Conservation (phyloP, 2,888 invertebrate species). For the Hofmannophila pseudospretella region DNA sequence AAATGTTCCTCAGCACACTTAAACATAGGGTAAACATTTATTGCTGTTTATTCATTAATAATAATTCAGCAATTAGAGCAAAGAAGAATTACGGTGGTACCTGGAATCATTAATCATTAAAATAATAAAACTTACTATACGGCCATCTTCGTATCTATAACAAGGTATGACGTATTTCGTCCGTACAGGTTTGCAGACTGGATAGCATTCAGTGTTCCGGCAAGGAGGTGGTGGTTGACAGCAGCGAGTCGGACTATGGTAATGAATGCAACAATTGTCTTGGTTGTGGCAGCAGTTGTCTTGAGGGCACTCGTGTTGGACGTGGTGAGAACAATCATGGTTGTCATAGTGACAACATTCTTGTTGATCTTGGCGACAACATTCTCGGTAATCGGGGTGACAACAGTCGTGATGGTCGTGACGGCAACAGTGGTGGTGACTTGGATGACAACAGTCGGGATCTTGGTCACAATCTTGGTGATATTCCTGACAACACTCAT, state of each 20-base stretch:
- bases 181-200: slow-evolving; percentile 37
- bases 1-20: too few relatives aligned
- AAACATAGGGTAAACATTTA: too few relatives aligned
- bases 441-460: too few relatives aligned
- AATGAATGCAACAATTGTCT: slow-evolving; percentile 12
- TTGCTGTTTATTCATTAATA: too few relatives aligned
- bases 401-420: background rate
- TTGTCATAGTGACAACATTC: background rate
- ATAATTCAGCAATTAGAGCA: too few relatives aligned
- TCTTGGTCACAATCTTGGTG: background rate
- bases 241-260: slow-evolving; percentile 9
- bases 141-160: slow-evolving; percentile 68
- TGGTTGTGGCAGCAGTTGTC: slow-evolving; percentile 17
- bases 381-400: too few relatives aligned
- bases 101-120: too few relatives aligned
- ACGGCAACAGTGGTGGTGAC: background rate
- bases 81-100: too few relatives aligned
- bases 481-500: background rate
- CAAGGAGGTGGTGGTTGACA: slow-evolving; percentile 16
- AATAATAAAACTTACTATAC: slow-evolving; percentile 73
- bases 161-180: slow-evolving; percentile 69
- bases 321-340: slow-evolving; percentile 9
- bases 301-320: slow-evolving; percentile 19
- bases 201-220: slow-evolving; percentile 12
- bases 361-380: background rate